Conservation (phyloP, 1,140 invertebrate genomes). For the Cotesia chilonis region DNA sequence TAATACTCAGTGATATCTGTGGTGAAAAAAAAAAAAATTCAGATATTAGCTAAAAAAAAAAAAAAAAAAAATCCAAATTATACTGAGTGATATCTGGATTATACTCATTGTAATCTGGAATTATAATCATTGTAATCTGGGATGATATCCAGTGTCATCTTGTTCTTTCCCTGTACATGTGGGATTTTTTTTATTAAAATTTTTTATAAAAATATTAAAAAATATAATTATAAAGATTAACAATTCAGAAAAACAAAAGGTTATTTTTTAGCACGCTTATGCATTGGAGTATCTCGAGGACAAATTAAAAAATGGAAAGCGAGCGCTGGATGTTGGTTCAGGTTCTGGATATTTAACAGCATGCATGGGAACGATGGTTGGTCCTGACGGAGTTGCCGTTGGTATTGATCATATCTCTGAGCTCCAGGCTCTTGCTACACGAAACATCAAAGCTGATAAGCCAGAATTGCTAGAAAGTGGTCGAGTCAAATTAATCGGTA, state of each 20-base stretch:
- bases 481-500: constrained; percentile 77
- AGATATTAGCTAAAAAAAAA: no score
- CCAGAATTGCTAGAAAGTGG: constrained; percentile 72
- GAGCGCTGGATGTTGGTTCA: constrained; percentile 93
- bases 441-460: constrained; percentile 83
- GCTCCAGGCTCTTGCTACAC: constrained; percentile 77
- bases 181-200: no score
- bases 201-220: no score
- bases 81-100: no score
- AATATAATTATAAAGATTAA: neutral
- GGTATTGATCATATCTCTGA: constrained; percentile 95
- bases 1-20: no score
- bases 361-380: constrained; percentile 92
- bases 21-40: no score
- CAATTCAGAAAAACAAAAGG: constrained; percentile 40
- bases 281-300: constrained; percentile 89
- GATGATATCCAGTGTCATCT: no score
- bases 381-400: constrained; percentile 77
- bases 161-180: no score
- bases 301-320: constrained; percentile 80
- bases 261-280: constrained; percentile 81
- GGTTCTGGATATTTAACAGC: constrained; percentile 95
- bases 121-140: no score
- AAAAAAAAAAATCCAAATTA: no score
- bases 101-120: no score